Evolutionary conservation across 2,797 vertebrate genomes (phyloP).

Genomic region (Peromyscus eremicus): DNA sequence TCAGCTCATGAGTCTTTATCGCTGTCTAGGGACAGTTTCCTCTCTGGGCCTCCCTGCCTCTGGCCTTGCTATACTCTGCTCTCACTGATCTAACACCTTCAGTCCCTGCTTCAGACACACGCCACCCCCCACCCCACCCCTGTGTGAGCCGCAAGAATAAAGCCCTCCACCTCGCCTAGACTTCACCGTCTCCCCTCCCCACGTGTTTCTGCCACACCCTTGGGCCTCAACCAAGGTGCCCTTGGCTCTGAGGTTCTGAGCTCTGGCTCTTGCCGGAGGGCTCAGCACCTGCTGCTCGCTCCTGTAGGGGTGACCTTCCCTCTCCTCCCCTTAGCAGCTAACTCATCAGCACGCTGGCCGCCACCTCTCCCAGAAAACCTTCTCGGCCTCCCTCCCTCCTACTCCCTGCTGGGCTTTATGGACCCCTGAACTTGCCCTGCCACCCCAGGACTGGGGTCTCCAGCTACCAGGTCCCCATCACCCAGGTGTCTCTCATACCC

Average conservation of each 20-base stretch:
- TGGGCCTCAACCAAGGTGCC: background rate
- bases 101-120: background rate
- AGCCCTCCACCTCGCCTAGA: background rate
- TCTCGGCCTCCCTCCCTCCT: background rate
- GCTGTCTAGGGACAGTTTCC: background rate
- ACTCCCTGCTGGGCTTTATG: background rate
- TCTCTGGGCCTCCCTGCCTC: background rate
- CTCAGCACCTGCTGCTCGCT: background rate
- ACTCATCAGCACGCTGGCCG: background rate
- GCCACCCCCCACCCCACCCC: too few relatives aligned
- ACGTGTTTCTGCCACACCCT: background rate
- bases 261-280: background rate
- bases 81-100: background rate
- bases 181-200: background rate
- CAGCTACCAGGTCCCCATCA: background rate
- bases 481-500: background rate
- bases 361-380: background rate
- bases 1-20: background rate
- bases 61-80: background rate
- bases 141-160: background rate
- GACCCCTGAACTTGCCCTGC: background rate
- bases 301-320: background rate
- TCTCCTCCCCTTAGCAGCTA: background rate
- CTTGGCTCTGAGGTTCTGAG: background rate
- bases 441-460: accelerated